Evolutionary conservation across 2,888 invertebrate species (phyloP), one percentile per base, ranked within the genome.

Genomic region (Patella caerulea): DNA sequence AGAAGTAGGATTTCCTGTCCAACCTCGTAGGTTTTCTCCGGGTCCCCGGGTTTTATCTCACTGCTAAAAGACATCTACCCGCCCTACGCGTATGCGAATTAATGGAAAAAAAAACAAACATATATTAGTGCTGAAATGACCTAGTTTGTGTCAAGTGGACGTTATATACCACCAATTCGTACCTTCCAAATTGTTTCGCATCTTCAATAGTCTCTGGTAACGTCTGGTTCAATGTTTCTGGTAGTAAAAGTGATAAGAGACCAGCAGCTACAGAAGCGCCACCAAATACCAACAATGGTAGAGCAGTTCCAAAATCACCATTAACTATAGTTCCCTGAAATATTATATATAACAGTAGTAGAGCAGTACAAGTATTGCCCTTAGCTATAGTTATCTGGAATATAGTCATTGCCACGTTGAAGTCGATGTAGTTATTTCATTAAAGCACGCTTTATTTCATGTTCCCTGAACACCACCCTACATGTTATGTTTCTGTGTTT

Each of bases 211-310:
- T 56, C 65, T 96, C 96, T 0, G 96, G 96, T 19, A 96, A 92
- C 82, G 94, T 94, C 83, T 94, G 94, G 79, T 95, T 95, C 79
- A 94, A 93, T 0, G 96, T 96, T 91, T 96, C 96, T 0, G 96
- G 96, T 78, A 96, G 90, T 69, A 95, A 90, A 0, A 94, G 87
- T 79, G 95, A 94, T 3, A 95, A 92, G 0, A 93, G 86, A 0
- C 95, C 94, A 2, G 95, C 95, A 70, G 95, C 88, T 0, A 96
- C 86, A 0, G 95, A 95, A 17, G 94, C 92, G 0, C 93, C 85
- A 1, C 96, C 96, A 87, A 96, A 96, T 53, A 95, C 93, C 17
- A 95, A 84, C 0, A 96, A 95, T 0, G 96, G 95, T 29, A 85
- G 75, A 53, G 80, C 79, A 56, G 72, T 71, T 19, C 79, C 78